Evolutionary conservation across 2,113 vertebrate genomes (phyloP).

Genomic region (Brachyhypopomus gauderio): DNA sequence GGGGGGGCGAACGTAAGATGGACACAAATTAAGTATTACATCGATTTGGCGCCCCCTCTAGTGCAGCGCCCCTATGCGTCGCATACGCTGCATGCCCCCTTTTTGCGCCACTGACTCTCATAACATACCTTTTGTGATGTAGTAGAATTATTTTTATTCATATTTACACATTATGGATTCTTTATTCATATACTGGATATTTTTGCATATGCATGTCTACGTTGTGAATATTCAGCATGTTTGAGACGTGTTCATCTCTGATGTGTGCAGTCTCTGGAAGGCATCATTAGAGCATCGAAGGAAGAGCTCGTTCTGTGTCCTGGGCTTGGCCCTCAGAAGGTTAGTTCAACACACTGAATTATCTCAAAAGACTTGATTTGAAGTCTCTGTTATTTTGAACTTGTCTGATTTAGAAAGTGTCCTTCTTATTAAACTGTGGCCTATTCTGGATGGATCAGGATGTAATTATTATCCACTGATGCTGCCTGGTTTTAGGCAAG

Average conservation of each 20-base stretch:
- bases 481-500: slow-evolving; percentile 30
- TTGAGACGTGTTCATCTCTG: neutral
- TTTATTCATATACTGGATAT: neutral
- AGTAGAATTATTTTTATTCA: no score
- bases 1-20: no score
- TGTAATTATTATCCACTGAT: slow-evolving; percentile 43
- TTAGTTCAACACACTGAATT: slow-evolving; percentile 44
- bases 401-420: neutral
- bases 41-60: no score
- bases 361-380: no score
- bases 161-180: no score
- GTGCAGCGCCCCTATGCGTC: no score
- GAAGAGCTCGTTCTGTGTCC: slow-evolving; percentile 78
- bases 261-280: slow-evolving; percentile 69
- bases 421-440: neutral
- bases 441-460: slow-evolving; percentile 16
- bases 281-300: slow-evolving; percentile 75
- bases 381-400: no score
- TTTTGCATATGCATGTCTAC: neutral
- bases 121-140: neutral
- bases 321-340: slow-evolving; percentile 80
- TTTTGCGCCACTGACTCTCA: no score
- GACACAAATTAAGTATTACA: no score
- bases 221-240: no score
- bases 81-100: no score